Percentiles rank a stretch among this genome's conserved stretches.
Evolutionary conservation across 2,113 vertebrate species (phyloP).

Genomic region (Silurus meridionalis): DNA sequence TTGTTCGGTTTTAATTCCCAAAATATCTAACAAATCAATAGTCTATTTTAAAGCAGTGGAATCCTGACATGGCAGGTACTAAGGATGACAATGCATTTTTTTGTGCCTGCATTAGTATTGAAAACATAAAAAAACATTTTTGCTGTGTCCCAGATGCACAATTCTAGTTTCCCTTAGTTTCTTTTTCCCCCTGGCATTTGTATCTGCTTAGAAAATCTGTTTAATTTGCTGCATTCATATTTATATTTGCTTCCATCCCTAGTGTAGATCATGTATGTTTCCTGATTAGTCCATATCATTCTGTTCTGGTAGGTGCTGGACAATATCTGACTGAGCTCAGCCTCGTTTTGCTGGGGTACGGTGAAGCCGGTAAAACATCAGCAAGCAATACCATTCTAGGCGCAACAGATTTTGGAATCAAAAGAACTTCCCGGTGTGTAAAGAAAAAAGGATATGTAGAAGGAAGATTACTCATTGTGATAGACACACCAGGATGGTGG

Average conservation of each 20-base stretch:
- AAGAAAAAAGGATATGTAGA: constrained; percentile 27
- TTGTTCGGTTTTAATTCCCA: not conserved
- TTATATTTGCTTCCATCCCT: not conserved
- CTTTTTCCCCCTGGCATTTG: not conserved
- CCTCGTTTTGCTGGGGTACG: constrained; percentile 49
- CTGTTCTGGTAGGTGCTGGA: constrained; percentile 35
- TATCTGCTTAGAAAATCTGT: not conserved
- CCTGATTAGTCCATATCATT: not conserved
- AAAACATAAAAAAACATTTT: not conserved
- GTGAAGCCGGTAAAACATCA: constrained; percentile 51
- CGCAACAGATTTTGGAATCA: constrained; percentile 31
- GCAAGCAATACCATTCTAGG: constrained; percentile 52
- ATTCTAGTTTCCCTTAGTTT: not conserved
- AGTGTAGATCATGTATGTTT: not conserved
- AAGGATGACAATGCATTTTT: not conserved
- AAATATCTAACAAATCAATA: not conserved
- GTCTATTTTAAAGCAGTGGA: not conserved
- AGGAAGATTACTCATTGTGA: constrained; percentile 40
- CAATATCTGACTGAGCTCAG: constrained; percentile 18
- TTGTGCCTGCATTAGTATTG: not conserved
- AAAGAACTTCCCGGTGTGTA: constrained; percentile 40
- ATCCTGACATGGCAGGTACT: not conserved
- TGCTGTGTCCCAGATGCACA: not conserved
- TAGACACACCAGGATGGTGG: constrained; percentile 57
- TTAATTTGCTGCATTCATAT: not conserved